Conservation (phyloP, 2,113 vertebrate species). For the Echinops telfairi region DNA sequence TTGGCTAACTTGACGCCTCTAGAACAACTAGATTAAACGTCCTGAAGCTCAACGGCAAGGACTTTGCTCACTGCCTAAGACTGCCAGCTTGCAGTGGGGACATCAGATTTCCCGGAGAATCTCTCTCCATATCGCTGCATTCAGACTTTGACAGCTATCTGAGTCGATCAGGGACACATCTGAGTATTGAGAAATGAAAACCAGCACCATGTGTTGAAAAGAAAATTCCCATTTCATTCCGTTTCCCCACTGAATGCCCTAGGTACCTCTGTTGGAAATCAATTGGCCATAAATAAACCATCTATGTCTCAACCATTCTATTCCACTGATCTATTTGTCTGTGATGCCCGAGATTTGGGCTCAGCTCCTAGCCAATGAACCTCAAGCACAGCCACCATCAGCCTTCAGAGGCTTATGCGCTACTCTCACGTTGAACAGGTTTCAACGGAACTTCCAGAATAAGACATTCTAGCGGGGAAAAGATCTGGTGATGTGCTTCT, state of each 20-base stretch:
- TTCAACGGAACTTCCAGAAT: neutral
- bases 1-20: neutral
- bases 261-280: neutral
- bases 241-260: too few species aligned
- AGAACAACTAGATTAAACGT: neutral
- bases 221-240: too few species aligned
- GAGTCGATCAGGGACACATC: neutral
- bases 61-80: too few species aligned
- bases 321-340: neutral
- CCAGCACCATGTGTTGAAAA: neutral
- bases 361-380: neutral
- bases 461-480: neutral
- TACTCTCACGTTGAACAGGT: neutral
- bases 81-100: neutral
- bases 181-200: neutral
- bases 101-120: neutral
- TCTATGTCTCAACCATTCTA: neutral
- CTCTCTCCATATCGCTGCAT: rapidly evolving
- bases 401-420: too few species aligned
- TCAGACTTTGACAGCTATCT: too few species aligned
- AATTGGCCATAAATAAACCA: neutral
- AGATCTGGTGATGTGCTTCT: neutral
- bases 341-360: neutral
- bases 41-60: neutral
- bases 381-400: neutral